Evolutionary conservation across 2,113 vertebrate species (phyloP).

Genomic region (Corythaeola cristata): DNA sequence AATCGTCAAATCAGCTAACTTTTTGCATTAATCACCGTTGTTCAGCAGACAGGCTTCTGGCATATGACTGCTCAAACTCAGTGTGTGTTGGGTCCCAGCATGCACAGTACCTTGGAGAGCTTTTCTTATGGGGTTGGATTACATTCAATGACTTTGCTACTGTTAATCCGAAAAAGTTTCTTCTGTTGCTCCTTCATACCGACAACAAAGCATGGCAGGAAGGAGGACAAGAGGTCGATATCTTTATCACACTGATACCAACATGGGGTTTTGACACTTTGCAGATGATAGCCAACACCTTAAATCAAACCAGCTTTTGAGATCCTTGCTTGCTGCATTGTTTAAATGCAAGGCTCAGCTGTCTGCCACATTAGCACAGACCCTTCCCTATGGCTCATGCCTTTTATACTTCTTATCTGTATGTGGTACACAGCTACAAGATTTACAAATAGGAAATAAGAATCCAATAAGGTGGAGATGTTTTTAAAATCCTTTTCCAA

Average conservation of each 20-base stretch:
- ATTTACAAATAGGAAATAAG: background rate
- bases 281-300: background rate
- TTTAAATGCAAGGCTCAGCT: background rate
- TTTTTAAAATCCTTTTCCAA: background rate
- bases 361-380: background rate
- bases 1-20: background rate
- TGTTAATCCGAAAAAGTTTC: background rate
- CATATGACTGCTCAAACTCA: background rate
- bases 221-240: background rate
- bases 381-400: background rate
- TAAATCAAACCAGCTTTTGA: background rate
- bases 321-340: background rate
- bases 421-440: background rate
- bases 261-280: background rate
- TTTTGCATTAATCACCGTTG: constrained; percentile 23
- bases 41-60: background rate
- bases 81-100: background rate
- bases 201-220: background rate
- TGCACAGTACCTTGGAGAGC: background rate
- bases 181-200: background rate
- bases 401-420: background rate
- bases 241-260: background rate
- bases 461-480: background rate
- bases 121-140: background rate
- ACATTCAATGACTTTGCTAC: background rate